Conservation (phyloP, 1,140 invertebrate genomes). For the Panagrolaimus sp. region DNA sequence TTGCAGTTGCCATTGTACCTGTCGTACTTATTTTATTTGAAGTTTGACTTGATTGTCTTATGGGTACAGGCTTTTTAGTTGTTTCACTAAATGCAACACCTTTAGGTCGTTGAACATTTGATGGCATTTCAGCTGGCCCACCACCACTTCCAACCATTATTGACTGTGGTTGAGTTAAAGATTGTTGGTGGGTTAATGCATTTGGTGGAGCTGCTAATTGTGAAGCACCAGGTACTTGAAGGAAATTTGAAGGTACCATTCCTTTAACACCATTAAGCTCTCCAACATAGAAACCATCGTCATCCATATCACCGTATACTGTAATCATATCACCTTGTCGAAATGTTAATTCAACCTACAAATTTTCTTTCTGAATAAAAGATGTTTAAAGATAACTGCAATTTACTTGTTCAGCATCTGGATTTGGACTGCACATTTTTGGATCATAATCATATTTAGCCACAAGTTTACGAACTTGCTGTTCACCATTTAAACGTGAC, state of each 20-base stretch:
- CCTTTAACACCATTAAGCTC: slow-evolving; percentile 77
- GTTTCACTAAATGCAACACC: slow-evolving; percentile 37
- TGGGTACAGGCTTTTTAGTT: slow-evolving; percentile 21
- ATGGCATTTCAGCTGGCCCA: slow-evolving; percentile 1
- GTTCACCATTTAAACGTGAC: slow-evolving; percentile 65
- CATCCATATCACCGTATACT: slow-evolving; percentile 92
- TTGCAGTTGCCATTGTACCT: neutral
- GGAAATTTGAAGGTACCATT: slow-evolving; percentile 87
- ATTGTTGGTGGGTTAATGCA: slow-evolving; percentile 19
- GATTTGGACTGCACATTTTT: slow-evolving; percentile 90
- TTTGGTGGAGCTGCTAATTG: too few species aligned
- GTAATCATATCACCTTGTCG: slow-evolving; percentile 86
- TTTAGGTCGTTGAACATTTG: slow-evolving; percentile 29
- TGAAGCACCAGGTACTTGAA: slow-evolving; percentile 63
- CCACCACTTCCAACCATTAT: neutral
- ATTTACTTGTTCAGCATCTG: slow-evolving; percentile 73
- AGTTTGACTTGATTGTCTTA: slow-evolving; percentile 47
- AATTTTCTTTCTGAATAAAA: slow-evolving; percentile 2
- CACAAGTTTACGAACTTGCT: slow-evolving; percentile 57
- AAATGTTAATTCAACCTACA: slow-evolving; percentile 85
- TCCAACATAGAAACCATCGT: slow-evolving; percentile 94
- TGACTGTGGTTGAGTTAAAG: neutral
- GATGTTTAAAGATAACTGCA: slow-evolving; percentile 16
- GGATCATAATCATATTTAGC: slow-evolving; percentile 97
- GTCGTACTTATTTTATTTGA: slow-evolving; percentile 11